Base-by-base conservation (phyloP, 2,888 invertebrate species). In the Melanostoma scalare region DNA sequence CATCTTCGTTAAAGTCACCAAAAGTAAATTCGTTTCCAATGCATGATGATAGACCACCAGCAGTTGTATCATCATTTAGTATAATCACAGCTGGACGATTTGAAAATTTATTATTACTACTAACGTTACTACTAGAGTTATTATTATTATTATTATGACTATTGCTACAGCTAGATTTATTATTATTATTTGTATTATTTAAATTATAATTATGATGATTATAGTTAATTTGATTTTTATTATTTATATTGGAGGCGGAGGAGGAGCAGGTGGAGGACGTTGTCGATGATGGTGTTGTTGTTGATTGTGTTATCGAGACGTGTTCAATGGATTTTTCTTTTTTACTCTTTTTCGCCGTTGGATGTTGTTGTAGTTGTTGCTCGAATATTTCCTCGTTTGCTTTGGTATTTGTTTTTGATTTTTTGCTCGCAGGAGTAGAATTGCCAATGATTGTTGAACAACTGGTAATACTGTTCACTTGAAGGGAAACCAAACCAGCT, bases 1-100 rank as follows among this genome's bases (percentile, higher is more conserved):
- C 91, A 38, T 91, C 91, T 86, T 91, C 91, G 81, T 91, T 90
- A 48, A 91, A 91, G 77, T 91, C 91, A 4, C 91, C 91, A 85
- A 97, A 97, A 44, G 96, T 96, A 75, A 96, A 93, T 87, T 94
- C 95, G 88, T 93, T 93, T 91, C 95, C 93, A 86, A 93, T 93
- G 86, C 92, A 92, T 86, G 92, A 91, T 71, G 90, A 89, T 69
- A 86, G 85, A 71, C 85, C 77, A 79, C 86, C 85, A 65, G 86
- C 85, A 61, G 87, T 85, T 36, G 88, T 88, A 87, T 90, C 89
- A 88, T 94, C 94, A 89, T 95, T 93, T 86, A 95, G 92, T 89
- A 96, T 94, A 81, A 95, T 94, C 82, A 96, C 96, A 67, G 96
- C 94, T 71, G 96, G 96, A 38, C 90, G 87, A 85, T 88, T 88